Conservation (phyloP, 2,113 vertebrate genomes). For the Rana temporaria region DNA sequence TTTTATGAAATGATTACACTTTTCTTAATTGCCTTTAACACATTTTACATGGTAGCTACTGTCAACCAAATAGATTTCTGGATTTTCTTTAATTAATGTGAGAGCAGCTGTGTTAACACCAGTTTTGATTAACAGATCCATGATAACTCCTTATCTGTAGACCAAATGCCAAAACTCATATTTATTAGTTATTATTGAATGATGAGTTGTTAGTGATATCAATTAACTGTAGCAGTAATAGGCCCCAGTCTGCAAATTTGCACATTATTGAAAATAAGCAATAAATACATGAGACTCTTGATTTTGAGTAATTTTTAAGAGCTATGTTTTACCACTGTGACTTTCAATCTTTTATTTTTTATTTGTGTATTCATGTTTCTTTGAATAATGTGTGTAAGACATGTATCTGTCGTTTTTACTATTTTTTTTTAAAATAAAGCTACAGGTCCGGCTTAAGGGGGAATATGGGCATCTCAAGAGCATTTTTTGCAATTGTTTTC, state of each 20-base stretch:
- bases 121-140: constrained; percentile 66
- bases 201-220: constrained; percentile 23
- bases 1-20: constrained; percentile 65
- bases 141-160: constrained; percentile 65
- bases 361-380: no score
- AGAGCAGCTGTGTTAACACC: constrained; percentile 70
- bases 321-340: no score
- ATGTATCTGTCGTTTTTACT: no score
- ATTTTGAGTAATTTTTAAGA: no score
- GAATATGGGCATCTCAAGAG: no score
- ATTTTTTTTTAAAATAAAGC: no score
- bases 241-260: constrained; percentile 4
- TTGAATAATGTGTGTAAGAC: no score
- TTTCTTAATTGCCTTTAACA: constrained; percentile 68
- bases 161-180: constrained; percentile 64
- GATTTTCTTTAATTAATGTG: constrained; percentile 67
- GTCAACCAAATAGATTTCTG: constrained; percentile 70
- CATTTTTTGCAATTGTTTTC: no score
- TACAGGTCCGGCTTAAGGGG: no score
- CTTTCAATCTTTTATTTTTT: no score
- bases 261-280: not conserved
- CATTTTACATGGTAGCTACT: constrained; percentile 63
- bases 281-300: no score
- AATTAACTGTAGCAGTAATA: constrained; percentile 23
- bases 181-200: constrained; percentile 37